Evolutionary conservation across 2,888 invertebrate genomes (phyloP), one percentile per base, ranked within the genome.

Genomic region (Sarcophaga variegata): DNA sequence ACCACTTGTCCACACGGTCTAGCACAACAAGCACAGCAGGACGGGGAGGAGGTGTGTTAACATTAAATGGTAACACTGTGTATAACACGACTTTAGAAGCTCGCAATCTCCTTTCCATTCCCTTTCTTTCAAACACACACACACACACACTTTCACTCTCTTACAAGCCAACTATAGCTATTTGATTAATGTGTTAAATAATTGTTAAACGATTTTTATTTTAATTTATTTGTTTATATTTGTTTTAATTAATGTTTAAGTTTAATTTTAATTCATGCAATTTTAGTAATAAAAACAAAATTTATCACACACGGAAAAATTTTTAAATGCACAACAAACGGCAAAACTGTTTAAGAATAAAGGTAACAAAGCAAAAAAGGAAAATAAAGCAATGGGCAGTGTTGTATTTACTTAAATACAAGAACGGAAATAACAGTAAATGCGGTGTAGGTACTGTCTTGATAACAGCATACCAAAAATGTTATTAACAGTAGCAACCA

Each of bases 1-100:
- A 83, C 70, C 0, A 60, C 79, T 59, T 37, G 10, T 20, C 37
- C 37, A 37, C 8, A 67, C 88, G 97, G 17, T 17, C 14, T 5
- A 17, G 14, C 17, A 54, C 54, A 54, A 14, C 54, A 14, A 5
- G 2, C 4, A 17, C 17, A 4, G 4, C 14, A 54, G 4, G 4
- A 54, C 0, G 37, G 10, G 37, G 10, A 37, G 37, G 8, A 37
- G 37, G 37, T 37, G 37, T 37, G 37, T 37, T 12, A 14, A 54
- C 17, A 54, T 54, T 54, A 54, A 54, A 54, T 54, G 54, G 54
- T 14, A 17, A 5, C 37, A 37, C 37, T 2, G 37, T 37, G 8
- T 37, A 1, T 54, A 54, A 54, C 5, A 54, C 17, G 37, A 14
- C 17, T 54, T 54, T 54, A 54, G 10, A 54, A 54, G 54, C 54